Evolutionary conservation across 2,797 vertebrate species (phyloP).

Genomic region (Accipiter badius): DNA sequence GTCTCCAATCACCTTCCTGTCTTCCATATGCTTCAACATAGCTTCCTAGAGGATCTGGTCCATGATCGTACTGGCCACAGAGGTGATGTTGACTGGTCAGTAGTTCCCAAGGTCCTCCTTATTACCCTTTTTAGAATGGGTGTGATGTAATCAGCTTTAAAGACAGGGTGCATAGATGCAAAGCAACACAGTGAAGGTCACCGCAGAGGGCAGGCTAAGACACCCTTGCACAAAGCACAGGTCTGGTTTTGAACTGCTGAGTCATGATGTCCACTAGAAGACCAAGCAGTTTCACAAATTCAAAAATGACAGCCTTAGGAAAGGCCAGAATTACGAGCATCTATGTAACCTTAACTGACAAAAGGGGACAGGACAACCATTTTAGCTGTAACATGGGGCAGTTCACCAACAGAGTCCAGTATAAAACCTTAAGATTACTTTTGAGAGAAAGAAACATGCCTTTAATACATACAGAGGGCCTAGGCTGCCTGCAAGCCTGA

Average conservation of each 20-base stretch:
- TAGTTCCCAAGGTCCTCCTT: not conserved
- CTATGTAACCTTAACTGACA: not conserved
- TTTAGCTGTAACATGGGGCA: not conserved
- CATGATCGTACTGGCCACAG: not conserved
- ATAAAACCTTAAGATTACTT: not conserved
- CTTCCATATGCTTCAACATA: not conserved
- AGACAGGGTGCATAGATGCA: not conserved
- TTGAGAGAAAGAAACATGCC: not conserved
- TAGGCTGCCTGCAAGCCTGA: not conserved
- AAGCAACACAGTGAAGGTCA: not conserved
- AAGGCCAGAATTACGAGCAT: not conserved
- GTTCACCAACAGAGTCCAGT: not conserved
- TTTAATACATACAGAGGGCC: not conserved
- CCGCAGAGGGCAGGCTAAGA: not conserved
- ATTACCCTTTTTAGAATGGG: not conserved
- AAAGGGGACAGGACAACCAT: not conserved
- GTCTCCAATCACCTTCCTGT: not conserved
- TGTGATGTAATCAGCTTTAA: not conserved
- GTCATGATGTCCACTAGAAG: not conserved
- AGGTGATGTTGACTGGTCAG: not conserved
- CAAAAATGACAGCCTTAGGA: not conserved
- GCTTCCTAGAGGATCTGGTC: not conserved
- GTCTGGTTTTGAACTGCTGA: not conserved
- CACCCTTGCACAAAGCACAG: not conserved
- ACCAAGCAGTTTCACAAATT: not conserved